Base-by-base conservation (phyloP, 2,797 vertebrate species). In the Typhlichthys eigenmanni region DNA sequence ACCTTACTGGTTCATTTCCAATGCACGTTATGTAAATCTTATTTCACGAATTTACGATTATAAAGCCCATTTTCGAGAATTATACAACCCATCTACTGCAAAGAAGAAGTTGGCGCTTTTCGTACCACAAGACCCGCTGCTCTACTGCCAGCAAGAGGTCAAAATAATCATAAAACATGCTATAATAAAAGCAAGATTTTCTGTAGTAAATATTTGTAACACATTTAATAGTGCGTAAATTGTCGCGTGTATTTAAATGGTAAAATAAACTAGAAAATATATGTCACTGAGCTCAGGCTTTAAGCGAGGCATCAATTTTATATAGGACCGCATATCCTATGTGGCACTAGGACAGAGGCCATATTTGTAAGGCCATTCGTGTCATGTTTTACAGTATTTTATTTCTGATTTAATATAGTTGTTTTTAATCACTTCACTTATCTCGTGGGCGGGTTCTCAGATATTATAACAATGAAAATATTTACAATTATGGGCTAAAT, bases 81-180 rank as follows among this genome's bases (percentile, higher is more conserved):
- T 73, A 58, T 45, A 62, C 66, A 68, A 72, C 55, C 55, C 75
- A 13, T 46, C 64, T 66, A 58, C 58, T 43, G 61, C 60, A 43
- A 43, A 32, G 76, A 71, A 85, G 74, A 90, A 92, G 74, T 94
- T 93, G 91, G 92, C 93, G 93, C 86, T 94, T 93, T 94, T 93
- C 87, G 87, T 69, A 71, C 71, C 58, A 55, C 64, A 81, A 68
- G 80, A 76, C 62, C 49, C 57, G 1, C 13, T 51, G 17, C 60
- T 52, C 0, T 50, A 24, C 2, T 29, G 88, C 85, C 88, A 32
- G 29, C 43, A 57, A 11, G 2, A 56, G 2, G 0, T 14, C 1
- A 24, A 51, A 63, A 56, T 29, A 56, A 19, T 45, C 12, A 1
- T n/a, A 1, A 2, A 4, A 29, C 54, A 51, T 24, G 3, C 14